phyloP scores from a whole-genome alignment of 1,140 invertebrate species.

The Nomia melanderi region DNA sequence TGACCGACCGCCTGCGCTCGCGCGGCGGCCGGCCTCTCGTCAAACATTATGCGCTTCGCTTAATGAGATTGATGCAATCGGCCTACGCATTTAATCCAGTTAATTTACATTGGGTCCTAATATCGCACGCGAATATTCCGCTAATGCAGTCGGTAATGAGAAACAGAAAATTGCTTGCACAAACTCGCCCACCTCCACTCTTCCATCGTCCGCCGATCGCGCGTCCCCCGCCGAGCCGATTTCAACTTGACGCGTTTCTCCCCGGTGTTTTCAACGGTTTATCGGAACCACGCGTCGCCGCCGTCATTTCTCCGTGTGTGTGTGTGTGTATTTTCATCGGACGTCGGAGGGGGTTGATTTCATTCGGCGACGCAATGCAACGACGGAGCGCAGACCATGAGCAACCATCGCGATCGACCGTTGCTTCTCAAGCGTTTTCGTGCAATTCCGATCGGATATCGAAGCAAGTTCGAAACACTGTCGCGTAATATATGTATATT shows the following conservation, averaged over 20 bases:
- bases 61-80: constrained; percentile 79
- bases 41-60: constrained; percentile 70
- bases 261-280: constrained; percentile 13
- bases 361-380: constrained; percentile 10
- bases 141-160: constrained; percentile 66
- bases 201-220: neutral
- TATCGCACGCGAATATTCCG: constrained; percentile 61
- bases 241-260: neutral
- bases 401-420: no score
- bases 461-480: no score
- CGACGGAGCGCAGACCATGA: no score
- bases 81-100: constrained; percentile 72
- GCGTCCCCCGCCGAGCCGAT: neutral
- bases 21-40: constrained; percentile 49
- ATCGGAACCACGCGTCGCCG: neutral
- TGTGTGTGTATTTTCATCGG: neutral
- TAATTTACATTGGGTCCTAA: constrained; percentile 72
- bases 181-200: neutral
- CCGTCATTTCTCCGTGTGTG: no score
- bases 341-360: neutral
- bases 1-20: constrained; percentile 55
- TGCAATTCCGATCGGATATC: no score
- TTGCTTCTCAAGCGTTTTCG: no score
- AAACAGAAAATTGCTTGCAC: constrained; percentile 59
- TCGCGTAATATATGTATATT: no score